Evolutionary conservation across 92 coral and sea anemone genomes (phyloP).

Genomic region (Galaxea fascicularis): DNA sequence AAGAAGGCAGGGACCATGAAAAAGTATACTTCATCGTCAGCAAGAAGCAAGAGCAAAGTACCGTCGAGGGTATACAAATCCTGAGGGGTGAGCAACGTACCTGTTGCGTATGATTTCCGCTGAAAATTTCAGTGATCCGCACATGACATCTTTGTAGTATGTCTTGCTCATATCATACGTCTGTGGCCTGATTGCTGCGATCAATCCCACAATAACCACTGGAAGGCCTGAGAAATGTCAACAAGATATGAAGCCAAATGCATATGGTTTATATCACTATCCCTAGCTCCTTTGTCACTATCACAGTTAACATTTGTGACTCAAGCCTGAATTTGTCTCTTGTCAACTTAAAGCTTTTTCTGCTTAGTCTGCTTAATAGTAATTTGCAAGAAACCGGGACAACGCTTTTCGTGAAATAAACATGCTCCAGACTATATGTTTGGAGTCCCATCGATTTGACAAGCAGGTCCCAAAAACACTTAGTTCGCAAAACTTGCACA

Average conservation of each 20-base stretch:
- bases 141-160: slow-evolving; percentile 38
- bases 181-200: slow-evolving; percentile 44
- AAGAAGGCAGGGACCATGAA: too few species aligned
- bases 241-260: neutral
- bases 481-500: neutral
- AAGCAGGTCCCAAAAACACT: neutral
- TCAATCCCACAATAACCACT: slow-evolving; percentile 26
- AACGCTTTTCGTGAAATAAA: too few species aligned
- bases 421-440: neutral
- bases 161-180: slow-evolving; percentile 50
- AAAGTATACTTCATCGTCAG: neutral
- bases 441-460: neutral
- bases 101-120: slow-evolving; percentile 45
- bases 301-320: too few species aligned
- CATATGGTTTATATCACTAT: too few species aligned
- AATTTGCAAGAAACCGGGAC: too few species aligned
- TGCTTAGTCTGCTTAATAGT: too few species aligned
- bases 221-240: slow-evolving; percentile 35
- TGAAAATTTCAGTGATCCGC: slow-evolving; percentile 45
- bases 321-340: too few species aligned
- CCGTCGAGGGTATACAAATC: neutral
- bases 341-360: too few species aligned
- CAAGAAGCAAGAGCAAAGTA: neutral
- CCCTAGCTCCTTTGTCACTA: too few species aligned
- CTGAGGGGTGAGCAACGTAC: slow-evolving; percentile 4